Base-by-base conservation (phyloP, 2,797 vertebrate genomes). In the Cyprinella venusta region DNA sequence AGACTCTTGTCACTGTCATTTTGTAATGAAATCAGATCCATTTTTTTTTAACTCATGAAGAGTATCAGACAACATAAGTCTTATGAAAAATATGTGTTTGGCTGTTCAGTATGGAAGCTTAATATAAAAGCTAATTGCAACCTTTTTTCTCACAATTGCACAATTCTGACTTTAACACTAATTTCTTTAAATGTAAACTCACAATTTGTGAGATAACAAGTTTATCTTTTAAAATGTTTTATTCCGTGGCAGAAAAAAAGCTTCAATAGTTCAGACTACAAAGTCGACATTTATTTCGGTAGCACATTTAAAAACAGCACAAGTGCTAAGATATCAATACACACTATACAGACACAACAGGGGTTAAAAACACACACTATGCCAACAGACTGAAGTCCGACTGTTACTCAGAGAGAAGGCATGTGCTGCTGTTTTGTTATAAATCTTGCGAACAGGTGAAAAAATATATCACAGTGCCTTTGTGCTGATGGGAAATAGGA, bases 401-500 rank as follows among this genome's bases (percentile, higher is more conserved):
- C 19, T 50, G 45, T 72, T 30, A 10, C 26, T 72, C 26, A 6
- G 6, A 15, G 16, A 36, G 18, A 54, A 52, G 45, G 18, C 30
- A 15, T 74, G 18, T 74, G 26, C 70, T 48, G 42, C 42, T 30
- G 42, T 50, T 74, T 19, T 30, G 21, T 72, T 72, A 52, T 72
- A 9, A 72, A 12, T 72, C 42, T 30, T 52, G 70, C 50, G 26
- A 52, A 33, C 18, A n/a, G 5, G 33, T 52, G 18, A 54, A 33
- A 36, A n/a, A 72, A 33, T 72, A 52, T 36, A 30, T n/a, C 64
- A 80, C 61, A 36, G 72, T 71, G 36, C 59, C 59, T 72, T 26
- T 52, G 48, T 79, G 61, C 67, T 70, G 63, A 59, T 19, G 69
- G 52, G 38, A 52, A 40, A 70, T 40, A 77, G 12, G 45, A 50